A percentile compares a stretch with the other conserved stretches of the same genome.
Conservation (phyloP, 2,888 invertebrate species). For the Drosophila maculinotata region DNA sequence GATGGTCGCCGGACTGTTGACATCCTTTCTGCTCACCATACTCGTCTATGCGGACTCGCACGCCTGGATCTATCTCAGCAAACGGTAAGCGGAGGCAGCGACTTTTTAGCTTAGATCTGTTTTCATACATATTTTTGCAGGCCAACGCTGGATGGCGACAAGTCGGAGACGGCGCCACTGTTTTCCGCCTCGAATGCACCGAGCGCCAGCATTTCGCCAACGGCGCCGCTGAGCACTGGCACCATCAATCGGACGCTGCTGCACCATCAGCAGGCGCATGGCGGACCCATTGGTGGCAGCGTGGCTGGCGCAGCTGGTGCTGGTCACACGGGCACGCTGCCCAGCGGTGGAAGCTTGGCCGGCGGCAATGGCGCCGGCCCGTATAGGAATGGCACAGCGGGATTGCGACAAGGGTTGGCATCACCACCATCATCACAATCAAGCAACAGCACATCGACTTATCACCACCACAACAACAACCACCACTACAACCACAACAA, state of each 20-base stretch:
- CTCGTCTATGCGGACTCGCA: slow-evolving; percentile 97
- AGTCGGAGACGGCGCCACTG: slow-evolving; percentile 85
- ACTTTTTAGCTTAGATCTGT: background rate
- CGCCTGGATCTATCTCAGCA: slow-evolving; percentile 97
- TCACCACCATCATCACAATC: slow-evolving; percentile 75
- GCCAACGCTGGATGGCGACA: slow-evolving; percentile 83
- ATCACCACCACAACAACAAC: slow-evolving; percentile 61
- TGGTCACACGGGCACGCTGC: slow-evolving; percentile 65
- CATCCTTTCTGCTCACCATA: slow-evolving; percentile 95
- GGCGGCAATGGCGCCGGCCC: slow-evolving; percentile 73
- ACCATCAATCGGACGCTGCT: slow-evolving; percentile 85
- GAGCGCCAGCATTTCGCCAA: slow-evolving; percentile 84
- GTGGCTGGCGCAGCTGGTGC: slow-evolving; percentile 60
- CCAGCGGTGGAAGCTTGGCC: slow-evolving; percentile 72
- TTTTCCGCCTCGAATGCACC: slow-evolving; percentile 84
- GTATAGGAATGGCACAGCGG: slow-evolving; percentile 83
- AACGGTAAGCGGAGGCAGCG: slow-evolving; percentile 88
- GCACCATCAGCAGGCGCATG: slow-evolving; percentile 84
- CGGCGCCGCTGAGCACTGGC: slow-evolving; percentile 82
- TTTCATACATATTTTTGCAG: slow-evolving; percentile 53
- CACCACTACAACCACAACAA: slow-evolving; percentile 65
- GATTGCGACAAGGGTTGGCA: slow-evolving; percentile 85
- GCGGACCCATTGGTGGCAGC: slow-evolving; percentile 59
- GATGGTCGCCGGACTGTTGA: slow-evolving; percentile 93
- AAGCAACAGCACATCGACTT: slow-evolving; percentile 72